Percentiles rank a stretch among this genome's conserved stretches.
Conservation (phyloP, 2,113 vertebrate genomes). For the Peromyscus californicus region DNA sequence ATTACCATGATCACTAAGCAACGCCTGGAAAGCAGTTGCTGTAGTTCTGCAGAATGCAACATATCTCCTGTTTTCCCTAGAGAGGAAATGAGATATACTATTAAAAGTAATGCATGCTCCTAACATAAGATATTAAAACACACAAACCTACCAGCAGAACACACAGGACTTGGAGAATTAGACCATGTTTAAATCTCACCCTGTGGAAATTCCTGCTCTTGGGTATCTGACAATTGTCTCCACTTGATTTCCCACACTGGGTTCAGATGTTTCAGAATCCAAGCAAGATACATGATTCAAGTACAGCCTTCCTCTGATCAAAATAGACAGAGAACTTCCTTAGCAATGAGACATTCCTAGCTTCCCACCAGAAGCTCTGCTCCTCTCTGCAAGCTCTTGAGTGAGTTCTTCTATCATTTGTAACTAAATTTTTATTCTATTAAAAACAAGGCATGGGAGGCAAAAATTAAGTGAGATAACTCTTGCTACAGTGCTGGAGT, state of each 20-base stretch:
- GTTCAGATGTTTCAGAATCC: constrained; percentile 47
- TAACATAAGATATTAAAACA: constrained; percentile 22
- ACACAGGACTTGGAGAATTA: neutral
- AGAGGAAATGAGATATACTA: neutral
- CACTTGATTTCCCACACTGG: constrained; percentile 32
- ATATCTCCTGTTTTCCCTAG: neutral
- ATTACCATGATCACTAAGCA: neutral
- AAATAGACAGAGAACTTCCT: neutral
- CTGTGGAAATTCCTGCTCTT: neutral
- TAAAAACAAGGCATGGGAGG: neutral
- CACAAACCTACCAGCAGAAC: neutral
- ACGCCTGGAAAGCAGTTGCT: neutral
- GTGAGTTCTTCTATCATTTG: neutral
- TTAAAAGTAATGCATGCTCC: neutral
- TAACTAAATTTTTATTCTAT: neutral
- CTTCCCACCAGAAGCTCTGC: neutral
- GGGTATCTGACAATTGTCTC: neutral
- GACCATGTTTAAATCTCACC: neutral
- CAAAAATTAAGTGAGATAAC: neutral
- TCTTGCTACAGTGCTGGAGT: neutral
- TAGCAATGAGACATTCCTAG: neutral
- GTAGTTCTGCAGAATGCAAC: neutral
- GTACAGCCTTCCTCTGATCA: neutral
- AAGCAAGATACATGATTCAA: constrained; percentile 40
- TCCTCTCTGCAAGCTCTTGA: neutral